Evolutionary conservation across 2,797 vertebrate genomes (phyloP).

Genomic region (Prionace glauca): DNA sequence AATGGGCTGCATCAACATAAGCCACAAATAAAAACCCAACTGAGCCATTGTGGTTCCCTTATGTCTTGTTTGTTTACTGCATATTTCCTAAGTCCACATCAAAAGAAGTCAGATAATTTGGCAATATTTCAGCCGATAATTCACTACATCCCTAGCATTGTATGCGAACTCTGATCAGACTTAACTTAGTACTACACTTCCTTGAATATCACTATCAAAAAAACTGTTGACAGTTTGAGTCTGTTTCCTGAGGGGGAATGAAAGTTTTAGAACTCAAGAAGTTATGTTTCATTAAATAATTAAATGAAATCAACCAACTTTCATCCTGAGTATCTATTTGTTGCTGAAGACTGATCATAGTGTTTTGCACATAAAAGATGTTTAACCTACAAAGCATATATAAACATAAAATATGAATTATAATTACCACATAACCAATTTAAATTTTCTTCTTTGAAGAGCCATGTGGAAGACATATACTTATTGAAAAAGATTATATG

Average conservation of each 20-base stretch:
- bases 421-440: slow-evolving; percentile 33
- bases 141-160: slow-evolving; percentile 51
- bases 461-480: slow-evolving; percentile 19
- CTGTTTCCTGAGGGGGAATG: slow-evolving; percentile 14
- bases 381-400: slow-evolving; percentile 28
- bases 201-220: slow-evolving; percentile 7
- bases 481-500: slow-evolving; percentile 35
- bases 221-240: slow-evolving; percentile 24
- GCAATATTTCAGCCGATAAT: slow-evolving; percentile 44
- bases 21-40: background rate
- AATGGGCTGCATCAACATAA: background rate
- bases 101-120: slow-evolving; percentile 52
- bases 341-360: slow-evolving; percentile 27
- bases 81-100: slow-evolving; percentile 33
- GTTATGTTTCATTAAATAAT: slow-evolving; percentile 31
- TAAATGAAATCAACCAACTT: slow-evolving; percentile 33
- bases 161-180: slow-evolving; percentile 45
- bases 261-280: slow-evolving; percentile 29
- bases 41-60: background rate
- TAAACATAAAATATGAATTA: background rate
- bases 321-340: slow-evolving; percentile 30
- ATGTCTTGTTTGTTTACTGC: background rate
- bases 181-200: background rate
- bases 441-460: slow-evolving; percentile 35
- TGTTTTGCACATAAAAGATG: slow-evolving; percentile 34